A percentile compares a stretch with the other conserved stretches of the same genome.
These are phyloP conservation scores for Peromyscus californicus DNA, from an alignment of 2,113 vertebrate species.

Conservation along the genomic window DNA sequence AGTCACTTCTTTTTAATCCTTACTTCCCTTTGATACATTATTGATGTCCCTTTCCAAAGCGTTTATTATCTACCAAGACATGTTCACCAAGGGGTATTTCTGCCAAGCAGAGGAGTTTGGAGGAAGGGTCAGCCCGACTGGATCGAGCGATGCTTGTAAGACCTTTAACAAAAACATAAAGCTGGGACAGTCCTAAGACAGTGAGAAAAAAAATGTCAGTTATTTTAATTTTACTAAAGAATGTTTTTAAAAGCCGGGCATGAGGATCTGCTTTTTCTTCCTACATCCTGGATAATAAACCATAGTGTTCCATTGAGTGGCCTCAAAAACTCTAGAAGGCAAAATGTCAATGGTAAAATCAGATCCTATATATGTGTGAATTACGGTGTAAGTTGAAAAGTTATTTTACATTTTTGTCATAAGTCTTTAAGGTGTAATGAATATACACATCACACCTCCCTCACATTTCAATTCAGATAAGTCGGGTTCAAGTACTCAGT, in stretches of 20 bases:
- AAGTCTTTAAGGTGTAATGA: not conserved
- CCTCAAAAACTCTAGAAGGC: not conserved
- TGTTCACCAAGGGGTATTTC: not conserved
- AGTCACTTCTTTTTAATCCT: not conserved
- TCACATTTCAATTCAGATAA: not conserved
- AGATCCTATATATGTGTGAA: not conserved
- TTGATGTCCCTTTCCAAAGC: not conserved
- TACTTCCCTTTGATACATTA: not conserved
- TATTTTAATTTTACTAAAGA: not conserved
- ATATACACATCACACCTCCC: not conserved
- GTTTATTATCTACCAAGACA: not conserved
- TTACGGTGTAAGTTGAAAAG: not conserved
- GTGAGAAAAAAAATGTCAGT: not conserved
- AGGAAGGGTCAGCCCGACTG: not conserved
- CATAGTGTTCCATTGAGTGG: not conserved
- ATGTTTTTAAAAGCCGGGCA: not conserved
- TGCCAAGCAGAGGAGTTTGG: not conserved
- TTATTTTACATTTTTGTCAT: not conserved
- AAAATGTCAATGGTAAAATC: not conserved
- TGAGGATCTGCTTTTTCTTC: slow-evolving; percentile 7
- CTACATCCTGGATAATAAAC: not conserved
- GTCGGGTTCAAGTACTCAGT: not conserved
- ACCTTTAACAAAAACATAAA: not conserved
- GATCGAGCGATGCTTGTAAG: not conserved
- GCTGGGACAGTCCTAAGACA: not conserved